A percentile compares a stretch with the other conserved stretches of the same genome.
These are phyloP conservation scores for Nomada fabriciana DNA, from an alignment of 2,888 invertebrate species.

Conservation along the genomic window DNA sequence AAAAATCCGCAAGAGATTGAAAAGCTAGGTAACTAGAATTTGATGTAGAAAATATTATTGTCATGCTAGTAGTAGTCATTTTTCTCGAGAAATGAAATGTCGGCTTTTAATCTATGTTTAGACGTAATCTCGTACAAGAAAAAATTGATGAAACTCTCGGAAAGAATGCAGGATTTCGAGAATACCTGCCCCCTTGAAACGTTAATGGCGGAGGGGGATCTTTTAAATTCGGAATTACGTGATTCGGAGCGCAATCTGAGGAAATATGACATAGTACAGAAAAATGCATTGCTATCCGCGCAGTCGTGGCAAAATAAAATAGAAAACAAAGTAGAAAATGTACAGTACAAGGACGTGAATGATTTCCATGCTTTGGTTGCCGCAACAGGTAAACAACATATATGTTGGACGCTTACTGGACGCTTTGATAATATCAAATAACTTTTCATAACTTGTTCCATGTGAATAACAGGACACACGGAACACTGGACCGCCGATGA, in stretches of 20 bases:
- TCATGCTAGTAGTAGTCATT: too few species aligned
- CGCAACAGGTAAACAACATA: slow-evolving; percentile 74
- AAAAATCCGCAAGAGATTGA: slow-evolving; percentile 66
- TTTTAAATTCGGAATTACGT: slow-evolving; percentile 72
- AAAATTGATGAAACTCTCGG: slow-evolving; percentile 75
- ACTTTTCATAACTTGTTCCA: background rate
- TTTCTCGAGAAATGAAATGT: too few species aligned
- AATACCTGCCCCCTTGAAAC: slow-evolving; percentile 61
- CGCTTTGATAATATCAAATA: background rate
- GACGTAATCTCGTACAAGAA: slow-evolving; percentile 76
- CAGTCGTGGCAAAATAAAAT: slow-evolving; percentile 10
- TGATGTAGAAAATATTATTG: background rate
- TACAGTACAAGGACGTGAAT: slow-evolving; percentile 68
- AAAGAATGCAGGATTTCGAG: slow-evolving; percentile 77
- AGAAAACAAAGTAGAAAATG: slow-evolving; percentile 41
- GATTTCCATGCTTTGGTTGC: slow-evolving; percentile 77
- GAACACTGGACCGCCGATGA: slow-evolving; percentile 80
- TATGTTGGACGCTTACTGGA: background rate
- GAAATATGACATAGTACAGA: slow-evolving; percentile 69
- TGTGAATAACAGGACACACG: slow-evolving; percentile 75
- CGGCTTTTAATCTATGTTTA: slow-evolving; percentile 47
- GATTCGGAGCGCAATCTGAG: slow-evolving; percentile 67
- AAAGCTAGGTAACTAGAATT: slow-evolving; percentile 74
- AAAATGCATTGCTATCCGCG: background rate
- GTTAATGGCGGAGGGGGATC: slow-evolving; percentile 72